A percentile compares a stretch with the other conserved stretches of the same genome.
These are phyloP conservation scores for Urophycis tenuis DNA, from an alignment of 2,797 vertebrate species.

Conservation along the genomic window DNA sequence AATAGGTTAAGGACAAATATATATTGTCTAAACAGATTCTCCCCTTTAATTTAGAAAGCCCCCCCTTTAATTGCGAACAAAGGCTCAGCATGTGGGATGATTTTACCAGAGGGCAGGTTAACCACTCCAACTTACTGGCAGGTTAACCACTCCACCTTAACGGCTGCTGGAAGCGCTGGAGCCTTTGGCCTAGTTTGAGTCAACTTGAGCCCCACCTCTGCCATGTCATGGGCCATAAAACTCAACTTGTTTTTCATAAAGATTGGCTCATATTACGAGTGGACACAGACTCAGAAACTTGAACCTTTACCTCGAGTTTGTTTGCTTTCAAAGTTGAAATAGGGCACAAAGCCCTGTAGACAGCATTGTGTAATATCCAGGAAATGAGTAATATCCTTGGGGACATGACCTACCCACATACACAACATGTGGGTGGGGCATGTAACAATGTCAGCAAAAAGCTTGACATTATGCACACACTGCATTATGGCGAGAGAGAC, in stretches of 20 bases:
- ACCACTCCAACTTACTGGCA: neutral
- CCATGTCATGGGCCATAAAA: neutral
- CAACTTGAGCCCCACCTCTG: neutral
- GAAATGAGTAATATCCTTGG: neutral
- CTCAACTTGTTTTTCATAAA: neutral
- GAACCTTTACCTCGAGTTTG: neutral
- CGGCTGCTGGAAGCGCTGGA: neutral
- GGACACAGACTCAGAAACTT: neutral
- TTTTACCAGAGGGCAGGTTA: neutral
- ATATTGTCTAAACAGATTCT: neutral
- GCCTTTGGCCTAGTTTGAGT: neutral
- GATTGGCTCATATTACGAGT: neutral
- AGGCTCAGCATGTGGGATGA: too few relatives aligned
- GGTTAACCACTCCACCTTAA: neutral
- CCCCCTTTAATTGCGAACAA: too few relatives aligned
- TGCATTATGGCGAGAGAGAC: neutral
- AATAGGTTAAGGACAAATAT: neutral
- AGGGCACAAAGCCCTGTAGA: neutral
- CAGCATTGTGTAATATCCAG: neutral
- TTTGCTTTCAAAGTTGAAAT: neutral
- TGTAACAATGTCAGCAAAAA: neutral
- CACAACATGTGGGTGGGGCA: neutral
- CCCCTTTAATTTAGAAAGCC: neutral
- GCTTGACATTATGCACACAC: neutral
- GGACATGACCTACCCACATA: neutral